Percentiles rank a stretch among this genome's conserved stretches.
phyloP scores from a whole-genome alignment of 2,888 invertebrate genomes.

The Rutpela maculata region DNA sequence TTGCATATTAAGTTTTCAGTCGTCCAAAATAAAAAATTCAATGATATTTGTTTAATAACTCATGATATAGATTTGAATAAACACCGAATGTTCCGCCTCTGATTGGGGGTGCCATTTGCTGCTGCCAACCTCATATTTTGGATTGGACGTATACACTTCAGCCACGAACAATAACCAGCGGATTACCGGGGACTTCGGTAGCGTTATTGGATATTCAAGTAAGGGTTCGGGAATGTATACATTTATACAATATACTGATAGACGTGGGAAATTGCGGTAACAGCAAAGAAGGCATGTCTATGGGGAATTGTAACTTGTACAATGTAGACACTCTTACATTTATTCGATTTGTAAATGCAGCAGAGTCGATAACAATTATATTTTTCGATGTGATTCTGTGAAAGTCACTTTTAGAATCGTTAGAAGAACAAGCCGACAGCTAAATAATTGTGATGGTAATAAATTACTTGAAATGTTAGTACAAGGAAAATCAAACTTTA shows the following conservation, averaged over 20 bases:
- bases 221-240: slow-evolving; percentile 61
- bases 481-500: no score
- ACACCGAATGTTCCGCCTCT: slow-evolving; percentile 14
- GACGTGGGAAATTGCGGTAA: slow-evolving; percentile 56
- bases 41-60: no score
- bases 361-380: neutral
- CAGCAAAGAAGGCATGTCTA: slow-evolving; percentile 21
- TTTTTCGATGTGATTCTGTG: neutral
- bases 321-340: slow-evolving; percentile 14
- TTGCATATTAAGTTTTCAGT: no score
- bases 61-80: neutral
- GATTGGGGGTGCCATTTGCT: slow-evolving; percentile 39
- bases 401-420: neutral
- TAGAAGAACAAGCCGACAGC: no score
- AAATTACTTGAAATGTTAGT: no score
- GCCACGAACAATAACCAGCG: slow-evolving; percentile 65
- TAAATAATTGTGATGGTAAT: no score
- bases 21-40: no score
- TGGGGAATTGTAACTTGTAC: slow-evolving; percentile 12
- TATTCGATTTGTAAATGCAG: slow-evolving; percentile 39
- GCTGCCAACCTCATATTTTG: slow-evolving; percentile 51
- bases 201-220: slow-evolving; percentile 66
- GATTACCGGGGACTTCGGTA: slow-evolving; percentile 65
- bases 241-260: slow-evolving; percentile 55
- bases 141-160: slow-evolving; percentile 54